phyloP scores from a whole-genome alignment of 2,113 vertebrate genomes.

The Spermophilus dauricus region DNA sequence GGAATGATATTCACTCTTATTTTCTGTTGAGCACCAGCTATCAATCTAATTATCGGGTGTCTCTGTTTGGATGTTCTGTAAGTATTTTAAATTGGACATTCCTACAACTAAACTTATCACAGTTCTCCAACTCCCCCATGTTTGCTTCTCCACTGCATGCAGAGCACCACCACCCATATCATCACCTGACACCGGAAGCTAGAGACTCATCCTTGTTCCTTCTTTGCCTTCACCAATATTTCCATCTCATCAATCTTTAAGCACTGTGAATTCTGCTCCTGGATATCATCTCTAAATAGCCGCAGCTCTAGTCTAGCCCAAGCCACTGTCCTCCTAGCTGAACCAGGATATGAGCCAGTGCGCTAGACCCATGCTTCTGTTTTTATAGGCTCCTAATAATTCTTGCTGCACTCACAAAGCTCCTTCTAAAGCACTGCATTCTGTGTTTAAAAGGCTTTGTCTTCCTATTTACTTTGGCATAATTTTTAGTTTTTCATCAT shows the following conservation, averaged over 20 bases:
- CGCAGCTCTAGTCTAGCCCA: background rate
- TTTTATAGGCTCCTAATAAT: no score
- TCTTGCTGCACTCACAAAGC: background rate
- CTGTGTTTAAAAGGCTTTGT: background rate
- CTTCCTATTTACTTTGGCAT: background rate
- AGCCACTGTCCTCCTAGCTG: rapidly evolving
- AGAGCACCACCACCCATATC: background rate
- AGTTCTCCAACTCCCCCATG: background rate
- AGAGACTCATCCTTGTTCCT: no score
- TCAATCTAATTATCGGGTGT: background rate
- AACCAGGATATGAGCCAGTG: no score
- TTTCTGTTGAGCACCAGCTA: background rate
- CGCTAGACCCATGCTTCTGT: background rate
- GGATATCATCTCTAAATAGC: background rate
- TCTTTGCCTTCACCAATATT: background rate
- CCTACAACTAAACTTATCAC: background rate
- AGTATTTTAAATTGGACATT: background rate
- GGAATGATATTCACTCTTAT: background rate
- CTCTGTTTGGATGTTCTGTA: background rate
- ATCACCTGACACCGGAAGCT: background rate
- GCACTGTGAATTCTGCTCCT: background rate
- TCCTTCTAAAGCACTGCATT: background rate
- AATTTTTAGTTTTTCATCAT: background rate
- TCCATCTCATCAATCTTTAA: background rate
- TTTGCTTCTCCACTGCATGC: background rate